phyloP scores from a whole-genome alignment of 2,888 invertebrate species.

The Cryptus armator region DNA sequence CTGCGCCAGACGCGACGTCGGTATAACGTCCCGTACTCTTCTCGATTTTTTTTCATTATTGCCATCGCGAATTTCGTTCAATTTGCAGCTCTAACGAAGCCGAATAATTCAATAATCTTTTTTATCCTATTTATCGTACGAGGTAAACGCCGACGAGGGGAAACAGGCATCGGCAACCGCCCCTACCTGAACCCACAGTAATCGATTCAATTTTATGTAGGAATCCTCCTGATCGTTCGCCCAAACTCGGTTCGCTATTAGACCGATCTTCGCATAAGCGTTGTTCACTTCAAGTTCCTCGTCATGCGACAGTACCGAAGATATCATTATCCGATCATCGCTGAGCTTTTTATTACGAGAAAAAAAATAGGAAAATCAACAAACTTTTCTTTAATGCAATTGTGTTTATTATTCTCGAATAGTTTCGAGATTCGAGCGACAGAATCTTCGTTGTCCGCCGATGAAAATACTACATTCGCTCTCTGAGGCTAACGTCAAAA shows the following conservation, averaged over 20 bases:
- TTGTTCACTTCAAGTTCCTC: constrained; percentile 79
- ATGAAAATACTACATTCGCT: background rate
- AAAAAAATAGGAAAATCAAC: background rate
- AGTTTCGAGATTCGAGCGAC: background rate
- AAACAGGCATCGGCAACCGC: background rate
- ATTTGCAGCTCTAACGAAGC: constrained; percentile 73
- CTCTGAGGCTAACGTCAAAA: constrained; percentile 17
- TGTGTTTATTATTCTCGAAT: background rate
- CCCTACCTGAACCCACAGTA: constrained; percentile 81
- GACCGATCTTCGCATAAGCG: constrained; percentile 81
- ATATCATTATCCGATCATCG: constrained; percentile 81
- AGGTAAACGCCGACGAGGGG: background rate
- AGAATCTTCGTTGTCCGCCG: background rate
- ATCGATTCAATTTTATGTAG: constrained; percentile 80
- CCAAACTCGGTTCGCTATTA: constrained; percentile 82
- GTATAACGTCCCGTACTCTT: constrained; percentile 89
- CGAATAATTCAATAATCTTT: constrained; percentile 25
- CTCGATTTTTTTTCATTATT: constrained; percentile 80
- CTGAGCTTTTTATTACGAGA: constrained; percentile 48
- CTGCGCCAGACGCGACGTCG: constrained; percentile 88
- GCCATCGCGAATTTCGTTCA: constrained; percentile 75
- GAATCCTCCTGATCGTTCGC: constrained; percentile 77
- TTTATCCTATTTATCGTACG: background rate
- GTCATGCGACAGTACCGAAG: constrained; percentile 78
- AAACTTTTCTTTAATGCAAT: background rate